These are phyloP conservation scores for Semotilus atromaculatus DNA, from an alignment of 2,797 vertebrate species.

Conservation along the genomic window DNA sequence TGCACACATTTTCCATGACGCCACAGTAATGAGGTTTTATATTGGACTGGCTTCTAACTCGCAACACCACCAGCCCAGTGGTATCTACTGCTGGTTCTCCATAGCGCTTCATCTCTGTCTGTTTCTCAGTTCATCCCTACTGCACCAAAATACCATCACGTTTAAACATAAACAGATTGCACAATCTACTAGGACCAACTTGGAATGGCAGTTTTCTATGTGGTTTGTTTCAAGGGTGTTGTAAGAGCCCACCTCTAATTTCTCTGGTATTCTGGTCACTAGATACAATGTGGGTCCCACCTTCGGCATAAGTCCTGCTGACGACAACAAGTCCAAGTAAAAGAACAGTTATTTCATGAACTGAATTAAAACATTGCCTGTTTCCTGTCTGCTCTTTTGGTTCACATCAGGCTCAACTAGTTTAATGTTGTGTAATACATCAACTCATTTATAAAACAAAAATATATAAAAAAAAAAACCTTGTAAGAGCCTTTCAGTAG, in stretches of 20 bases:
- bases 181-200: background rate
- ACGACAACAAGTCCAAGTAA: background rate
- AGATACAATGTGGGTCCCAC: background rate
- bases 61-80: slow-evolving; percentile 34
- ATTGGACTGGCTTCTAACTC: slow-evolving; percentile 54
- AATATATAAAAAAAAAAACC: background rate
- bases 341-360: background rate
- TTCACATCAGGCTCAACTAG: background rate
- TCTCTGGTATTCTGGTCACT: background rate
- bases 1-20: slow-evolving; percentile 64
- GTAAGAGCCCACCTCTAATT: background rate
- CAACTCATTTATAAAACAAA: background rate
- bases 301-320: background rate
- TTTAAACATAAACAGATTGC: background rate
- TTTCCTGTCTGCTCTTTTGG: background rate
- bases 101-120: background rate
- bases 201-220: background rate
- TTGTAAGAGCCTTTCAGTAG: background rate
- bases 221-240: background rate
- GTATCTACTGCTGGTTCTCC: slow-evolving; percentile 34
- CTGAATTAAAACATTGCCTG: background rate
- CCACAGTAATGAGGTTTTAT: slow-evolving; percentile 67
- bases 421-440: slow-evolving; percentile 13
- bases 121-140: slow-evolving; percentile 6
- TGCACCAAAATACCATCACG: background rate